Conservation (phyloP, 2,113 vertebrate species). For the Paradoxurus hermaphroditus region DNA sequence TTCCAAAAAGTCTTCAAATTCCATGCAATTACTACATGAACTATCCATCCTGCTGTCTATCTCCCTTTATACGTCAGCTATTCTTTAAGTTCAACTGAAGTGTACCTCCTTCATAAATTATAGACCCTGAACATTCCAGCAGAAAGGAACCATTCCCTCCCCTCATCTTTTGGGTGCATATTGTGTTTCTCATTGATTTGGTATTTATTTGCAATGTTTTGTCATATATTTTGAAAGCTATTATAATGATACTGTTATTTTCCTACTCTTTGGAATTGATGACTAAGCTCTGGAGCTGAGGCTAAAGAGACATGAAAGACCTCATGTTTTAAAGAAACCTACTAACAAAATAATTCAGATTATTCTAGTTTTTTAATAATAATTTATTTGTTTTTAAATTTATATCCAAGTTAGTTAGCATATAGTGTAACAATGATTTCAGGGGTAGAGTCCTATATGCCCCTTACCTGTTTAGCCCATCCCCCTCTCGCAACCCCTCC, state of each 20-base stretch:
- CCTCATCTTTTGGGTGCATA: background rate
- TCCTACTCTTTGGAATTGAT: background rate
- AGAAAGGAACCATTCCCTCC: background rate
- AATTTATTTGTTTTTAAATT: no score
- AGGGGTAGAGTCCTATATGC: no score
- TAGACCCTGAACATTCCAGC: background rate
- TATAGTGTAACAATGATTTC: no score
- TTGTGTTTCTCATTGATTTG: background rate
- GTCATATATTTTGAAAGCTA: background rate
- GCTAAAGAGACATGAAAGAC: background rate
- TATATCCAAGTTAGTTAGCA: no score
- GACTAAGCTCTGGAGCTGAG: background rate
- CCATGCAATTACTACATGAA: background rate
- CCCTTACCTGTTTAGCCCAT: no score
- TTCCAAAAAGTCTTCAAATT: background rate
- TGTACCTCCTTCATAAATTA: background rate
- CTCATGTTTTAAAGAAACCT: background rate
- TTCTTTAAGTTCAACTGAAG: background rate
- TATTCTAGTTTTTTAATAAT: no score
- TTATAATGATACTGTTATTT: background rate
- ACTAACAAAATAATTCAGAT: background rate
- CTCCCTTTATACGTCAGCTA: background rate
- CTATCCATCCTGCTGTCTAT: background rate
- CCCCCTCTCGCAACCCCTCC: no score
- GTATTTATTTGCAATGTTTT: background rate